These are phyloP conservation scores for Sarcophaga carnaria DNA, from an alignment of 2,888 invertebrate genomes.

Conservation along the genomic window DNA sequence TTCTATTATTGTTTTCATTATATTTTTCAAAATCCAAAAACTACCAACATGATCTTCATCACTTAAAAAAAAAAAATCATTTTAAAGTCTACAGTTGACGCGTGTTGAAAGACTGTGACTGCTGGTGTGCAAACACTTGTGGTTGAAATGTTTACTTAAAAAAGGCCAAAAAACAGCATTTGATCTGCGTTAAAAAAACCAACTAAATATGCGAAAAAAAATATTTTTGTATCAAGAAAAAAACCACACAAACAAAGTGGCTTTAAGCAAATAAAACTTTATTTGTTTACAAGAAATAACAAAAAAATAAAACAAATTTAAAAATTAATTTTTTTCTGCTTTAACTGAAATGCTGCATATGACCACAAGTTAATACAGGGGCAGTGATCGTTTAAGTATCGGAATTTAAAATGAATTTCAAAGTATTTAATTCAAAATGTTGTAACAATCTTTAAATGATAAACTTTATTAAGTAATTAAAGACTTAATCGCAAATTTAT, in stretches of 20 bases:
- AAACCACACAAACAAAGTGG: conserved; percentile 19
- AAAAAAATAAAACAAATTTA: background rate
- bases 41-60: background rate
- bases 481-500: too few species aligned
- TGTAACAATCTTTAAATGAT: too few species aligned
- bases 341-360: background rate
- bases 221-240: background rate
- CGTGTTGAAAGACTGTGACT: background rate
- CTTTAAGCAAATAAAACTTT: conserved; percentile 12
- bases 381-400: too few species aligned
- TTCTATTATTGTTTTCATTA: too few species aligned
- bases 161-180: conserved; percentile 30
- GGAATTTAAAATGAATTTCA: too few species aligned
- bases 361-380: background rate
- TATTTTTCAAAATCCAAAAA: too few species aligned
- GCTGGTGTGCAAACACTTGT: background rate
- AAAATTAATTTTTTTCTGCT: background rate
- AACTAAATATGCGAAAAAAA: conserved; percentile 4
- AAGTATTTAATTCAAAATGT: too few species aligned
- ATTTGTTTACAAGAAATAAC: background rate
- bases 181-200: conserved; percentile 29
- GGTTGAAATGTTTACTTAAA: conserved; percentile 17
- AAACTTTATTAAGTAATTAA: too few species aligned
- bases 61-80: background rate
- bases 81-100: background rate